phyloP scores from a whole-genome alignment of 2,888 invertebrate genomes.

The Isoperla grammatica region DNA sequence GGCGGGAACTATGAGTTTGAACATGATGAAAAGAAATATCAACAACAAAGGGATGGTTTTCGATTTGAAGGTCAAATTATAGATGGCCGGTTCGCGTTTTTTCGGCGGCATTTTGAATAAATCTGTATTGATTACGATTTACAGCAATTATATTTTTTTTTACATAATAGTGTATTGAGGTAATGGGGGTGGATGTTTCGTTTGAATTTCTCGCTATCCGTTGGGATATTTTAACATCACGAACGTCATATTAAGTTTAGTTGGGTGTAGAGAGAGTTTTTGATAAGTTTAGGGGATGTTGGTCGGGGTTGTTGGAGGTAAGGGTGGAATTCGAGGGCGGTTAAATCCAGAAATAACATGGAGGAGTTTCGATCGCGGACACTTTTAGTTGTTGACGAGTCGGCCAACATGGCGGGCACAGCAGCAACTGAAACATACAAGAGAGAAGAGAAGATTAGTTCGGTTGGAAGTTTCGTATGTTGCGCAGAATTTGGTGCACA shows the following conservation, averaged over 20 bases:
- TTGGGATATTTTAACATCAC: conserved; percentile 20
- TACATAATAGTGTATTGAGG: background rate
- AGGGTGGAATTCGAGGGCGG: no score
- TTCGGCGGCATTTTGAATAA: conserved; percentile 10
- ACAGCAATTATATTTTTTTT: background rate
- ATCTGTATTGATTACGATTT: background rate
- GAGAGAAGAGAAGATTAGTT: no score
- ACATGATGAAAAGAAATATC: background rate
- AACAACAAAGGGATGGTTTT: background rate
- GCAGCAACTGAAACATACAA: no score
- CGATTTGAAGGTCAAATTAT: background rate
- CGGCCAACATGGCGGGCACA: no score
- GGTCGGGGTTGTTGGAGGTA: no score
- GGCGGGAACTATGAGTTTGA: conserved; percentile 8
- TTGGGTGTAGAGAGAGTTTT: no score
- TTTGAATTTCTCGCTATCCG: conserved; percentile 9
- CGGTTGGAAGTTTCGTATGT: no score
- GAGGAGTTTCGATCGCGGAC: no score
- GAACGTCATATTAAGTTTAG: conserved; percentile 10
- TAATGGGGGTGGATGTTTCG: background rate
- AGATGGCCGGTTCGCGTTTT: conserved; percentile 8
- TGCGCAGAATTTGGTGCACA: no score
- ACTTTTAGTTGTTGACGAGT: no score
- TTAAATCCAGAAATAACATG: no score
- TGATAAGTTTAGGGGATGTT: no score